These are phyloP conservation scores for Scalopus aquaticus DNA, from an alignment of 2,113 vertebrate genomes.

Conservation along the genomic window DNA sequence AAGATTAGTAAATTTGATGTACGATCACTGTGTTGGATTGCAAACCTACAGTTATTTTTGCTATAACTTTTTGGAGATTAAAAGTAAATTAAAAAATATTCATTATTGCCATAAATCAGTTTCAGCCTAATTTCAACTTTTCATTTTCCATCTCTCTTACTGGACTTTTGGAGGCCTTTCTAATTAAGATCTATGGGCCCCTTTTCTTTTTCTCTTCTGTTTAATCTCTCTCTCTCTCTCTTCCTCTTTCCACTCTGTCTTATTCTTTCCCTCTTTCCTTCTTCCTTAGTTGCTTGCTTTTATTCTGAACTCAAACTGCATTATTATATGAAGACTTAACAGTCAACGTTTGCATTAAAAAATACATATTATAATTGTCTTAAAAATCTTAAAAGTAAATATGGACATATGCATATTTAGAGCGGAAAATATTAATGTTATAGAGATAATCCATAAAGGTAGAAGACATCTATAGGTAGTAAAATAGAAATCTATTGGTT, in stretches of 20 bases:
- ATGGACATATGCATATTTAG: constrained; percentile 22
- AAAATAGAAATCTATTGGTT: neutral
- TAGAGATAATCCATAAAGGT: constrained; percentile 24
- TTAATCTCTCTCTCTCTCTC: too few species aligned
- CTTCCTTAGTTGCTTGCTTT: neutral
- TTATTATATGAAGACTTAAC: neutral
- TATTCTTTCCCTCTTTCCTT: too few species aligned
- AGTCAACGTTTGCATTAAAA: constrained; percentile 64
- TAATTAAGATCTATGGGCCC: constrained; percentile 29
- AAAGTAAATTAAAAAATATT: constrained; percentile 78
- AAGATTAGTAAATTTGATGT: constrained; percentile 77
- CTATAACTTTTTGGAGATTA: constrained; percentile 68
- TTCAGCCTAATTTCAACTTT: constrained; percentile 56
- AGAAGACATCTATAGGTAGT: constrained; percentile 33
- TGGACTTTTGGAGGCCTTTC: constrained; percentile 66
- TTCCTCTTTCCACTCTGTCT: too few species aligned
- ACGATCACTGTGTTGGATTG: constrained; percentile 60
- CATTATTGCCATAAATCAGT: constrained; percentile 34
- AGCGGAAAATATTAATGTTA: constrained; percentile 38
- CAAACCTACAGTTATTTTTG: constrained; percentile 74
- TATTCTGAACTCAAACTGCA: neutral
- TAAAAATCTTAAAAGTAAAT: neutral
- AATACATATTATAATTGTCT: constrained; percentile 55
- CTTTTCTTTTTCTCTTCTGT: neutral
- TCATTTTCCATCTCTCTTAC: constrained; percentile 51